Evolutionary conservation across 2,113 vertebrate species (phyloP).

Genomic region (Motacilla alba): DNA sequence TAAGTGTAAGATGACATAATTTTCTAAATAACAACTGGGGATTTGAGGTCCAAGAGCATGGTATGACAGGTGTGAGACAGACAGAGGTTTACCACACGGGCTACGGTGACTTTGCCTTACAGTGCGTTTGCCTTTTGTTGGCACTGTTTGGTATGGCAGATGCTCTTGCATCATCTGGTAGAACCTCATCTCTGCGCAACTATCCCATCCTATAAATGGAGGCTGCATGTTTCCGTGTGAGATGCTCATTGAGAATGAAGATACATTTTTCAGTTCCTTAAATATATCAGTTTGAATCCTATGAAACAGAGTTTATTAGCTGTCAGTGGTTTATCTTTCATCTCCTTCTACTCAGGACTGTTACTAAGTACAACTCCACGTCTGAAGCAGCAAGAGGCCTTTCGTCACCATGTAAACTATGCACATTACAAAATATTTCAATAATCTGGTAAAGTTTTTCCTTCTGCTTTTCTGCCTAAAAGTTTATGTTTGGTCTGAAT

Average conservation of each 20-base stretch:
- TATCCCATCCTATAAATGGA: rapidly evolving
- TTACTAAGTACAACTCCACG: rapidly evolving
- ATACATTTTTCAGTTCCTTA: rapidly evolving
- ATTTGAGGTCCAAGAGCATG: neutral
- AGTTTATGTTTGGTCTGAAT: neutral
- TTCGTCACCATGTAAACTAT: neutral
- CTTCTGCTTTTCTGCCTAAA: neutral
- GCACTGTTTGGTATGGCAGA: neutral
- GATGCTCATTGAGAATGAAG: neutral
- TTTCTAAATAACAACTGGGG: neutral
- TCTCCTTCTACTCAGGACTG: neutral
- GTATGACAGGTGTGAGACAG: neutral
- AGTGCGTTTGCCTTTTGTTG: neutral
- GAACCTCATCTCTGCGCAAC: neutral
- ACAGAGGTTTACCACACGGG: rapidly evolving
- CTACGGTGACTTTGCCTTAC: neutral
- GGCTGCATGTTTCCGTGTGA: neutral
- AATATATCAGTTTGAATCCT: neutral
- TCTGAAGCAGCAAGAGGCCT: neutral
- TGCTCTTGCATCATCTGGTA: neutral
- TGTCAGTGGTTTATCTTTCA: neutral
- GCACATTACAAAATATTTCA: neutral
- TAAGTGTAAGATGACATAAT: neutral
- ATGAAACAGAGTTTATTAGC: neutral
- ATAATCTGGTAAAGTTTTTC: neutral